Evolutionary conservation across 1,140 invertebrate species (phyloP).

Genomic region (Leguminivora glycinivorella): DNA sequence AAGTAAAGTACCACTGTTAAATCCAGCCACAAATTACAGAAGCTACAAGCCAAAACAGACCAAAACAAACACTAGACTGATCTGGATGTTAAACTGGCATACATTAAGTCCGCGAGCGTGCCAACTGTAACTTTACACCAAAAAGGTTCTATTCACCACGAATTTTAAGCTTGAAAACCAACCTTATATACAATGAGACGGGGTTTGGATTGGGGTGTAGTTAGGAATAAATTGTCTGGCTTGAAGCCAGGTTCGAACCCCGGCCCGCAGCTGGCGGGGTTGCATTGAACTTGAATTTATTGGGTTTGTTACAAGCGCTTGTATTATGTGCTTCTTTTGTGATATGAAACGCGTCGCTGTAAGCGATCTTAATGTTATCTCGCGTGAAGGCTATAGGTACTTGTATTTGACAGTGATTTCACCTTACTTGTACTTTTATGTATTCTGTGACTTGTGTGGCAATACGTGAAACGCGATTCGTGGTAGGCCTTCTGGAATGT

Average conservation of each 20-base stretch:
- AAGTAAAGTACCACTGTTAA: not conserved
- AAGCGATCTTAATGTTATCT: no score
- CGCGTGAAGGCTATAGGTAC: no score
- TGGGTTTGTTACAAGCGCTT: conserved; percentile 5
- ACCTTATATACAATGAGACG: not conserved
- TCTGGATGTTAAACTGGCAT: conserved; percentile 14
- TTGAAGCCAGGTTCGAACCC: not conserved
- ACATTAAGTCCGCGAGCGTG: not conserved
- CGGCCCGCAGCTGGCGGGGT: conserved; percentile 1
- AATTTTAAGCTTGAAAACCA: not conserved
- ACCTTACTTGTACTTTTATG: no score
- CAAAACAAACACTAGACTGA: conserved; percentile 14
- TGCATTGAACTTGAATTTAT: conserved; percentile 14
- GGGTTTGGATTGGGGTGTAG: not conserved
- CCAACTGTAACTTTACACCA: not conserved
- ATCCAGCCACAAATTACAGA: not conserved
- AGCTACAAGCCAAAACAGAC: conserved; percentile 1
- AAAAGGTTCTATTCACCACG: not conserved
- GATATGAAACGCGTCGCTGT: no score
- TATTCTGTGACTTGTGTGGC: no score
- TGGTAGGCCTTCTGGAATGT: no score
- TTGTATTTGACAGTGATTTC: no score
- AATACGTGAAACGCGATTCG: no score
- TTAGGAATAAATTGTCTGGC: not conserved
- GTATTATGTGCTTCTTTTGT: not conserved